Evolutionary conservation across 2,888 invertebrate genomes (phyloP).

Genomic region (Clistopyga incitator): DNA sequence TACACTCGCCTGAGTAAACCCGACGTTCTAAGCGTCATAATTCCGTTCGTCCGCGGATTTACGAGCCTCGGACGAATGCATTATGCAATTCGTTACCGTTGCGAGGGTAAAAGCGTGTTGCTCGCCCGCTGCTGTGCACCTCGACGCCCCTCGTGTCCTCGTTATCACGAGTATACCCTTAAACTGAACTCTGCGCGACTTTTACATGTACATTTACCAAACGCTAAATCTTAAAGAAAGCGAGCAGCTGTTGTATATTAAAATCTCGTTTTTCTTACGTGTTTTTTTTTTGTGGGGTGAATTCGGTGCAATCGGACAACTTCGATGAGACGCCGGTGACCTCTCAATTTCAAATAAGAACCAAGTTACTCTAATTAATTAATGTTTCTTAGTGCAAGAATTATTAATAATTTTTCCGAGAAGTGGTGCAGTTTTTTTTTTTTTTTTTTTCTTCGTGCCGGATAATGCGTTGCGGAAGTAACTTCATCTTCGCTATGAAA

Average conservation of each 20-base stretch:
- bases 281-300: background rate
- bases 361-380: too few relatives aligned
- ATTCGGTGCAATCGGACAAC: background rate
- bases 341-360: too few relatives aligned
- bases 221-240: background rate
- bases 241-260: background rate
- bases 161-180: constrained; percentile 23
- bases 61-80: constrained; percentile 58
- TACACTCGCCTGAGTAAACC: constrained; percentile 58
- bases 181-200: background rate
- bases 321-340: too few relatives aligned
- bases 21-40: constrained; percentile 63
- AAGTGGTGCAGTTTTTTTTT: too few relatives aligned
- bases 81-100: constrained; percentile 60
- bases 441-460: too few relatives aligned
- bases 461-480: background rate
- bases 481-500: background rate
- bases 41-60: constrained; percentile 64
- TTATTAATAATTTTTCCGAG: too few relatives aligned
- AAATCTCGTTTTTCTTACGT: constrained; percentile 1
- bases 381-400: too few relatives aligned
- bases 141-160: constrained; percentile 22
- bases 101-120: constrained; percentile 26
- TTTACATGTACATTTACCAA: background rate
- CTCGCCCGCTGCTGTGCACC: background rate